phyloP scores from a whole-genome alignment of 1,140 invertebrate species.

The Drosophila ironensis region DNA sequence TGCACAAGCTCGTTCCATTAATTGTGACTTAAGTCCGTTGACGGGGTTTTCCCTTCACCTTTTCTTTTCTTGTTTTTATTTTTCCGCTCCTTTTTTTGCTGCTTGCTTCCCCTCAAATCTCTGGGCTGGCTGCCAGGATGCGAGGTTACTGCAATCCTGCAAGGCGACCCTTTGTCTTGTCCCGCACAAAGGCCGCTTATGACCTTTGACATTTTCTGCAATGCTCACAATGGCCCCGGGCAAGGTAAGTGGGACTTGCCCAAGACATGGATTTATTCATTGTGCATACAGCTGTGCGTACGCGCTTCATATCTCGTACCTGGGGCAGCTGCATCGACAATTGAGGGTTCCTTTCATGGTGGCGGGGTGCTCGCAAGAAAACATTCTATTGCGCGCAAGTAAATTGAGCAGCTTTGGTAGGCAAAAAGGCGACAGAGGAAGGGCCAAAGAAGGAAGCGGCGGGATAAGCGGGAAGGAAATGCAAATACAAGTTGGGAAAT shows the following conservation, averaged over 20 bases:
- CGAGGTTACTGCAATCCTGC: background rate
- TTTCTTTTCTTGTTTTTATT: background rate
- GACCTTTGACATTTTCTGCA: slow-evolving; percentile 72
- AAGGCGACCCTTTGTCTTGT: slow-evolving; percentile 35
- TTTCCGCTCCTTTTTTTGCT: slow-evolving; percentile 5
- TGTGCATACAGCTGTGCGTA: slow-evolving; percentile 19
- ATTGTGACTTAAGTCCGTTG: slow-evolving; percentile 47
- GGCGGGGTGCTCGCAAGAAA: slow-evolving; percentile 26
- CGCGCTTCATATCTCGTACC: slow-evolving; percentile 32
- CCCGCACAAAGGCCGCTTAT: slow-evolving; percentile 50
- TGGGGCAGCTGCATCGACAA: slow-evolving; percentile 57
- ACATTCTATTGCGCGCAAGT: slow-evolving; percentile 35
- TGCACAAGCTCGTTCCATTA: slow-evolving; percentile 45
- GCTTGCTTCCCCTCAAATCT: slow-evolving; percentile 30
- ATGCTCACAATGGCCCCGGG: slow-evolving; percentile 43
- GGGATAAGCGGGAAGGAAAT: slow-evolving; percentile 19
- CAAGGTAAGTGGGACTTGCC: slow-evolving; percentile 39
- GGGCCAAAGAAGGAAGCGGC: background rate
- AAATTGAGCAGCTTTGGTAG: slow-evolving; percentile 49
- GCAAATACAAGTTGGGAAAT: slow-evolving; percentile 28
- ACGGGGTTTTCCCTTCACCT: slow-evolving; percentile 34
- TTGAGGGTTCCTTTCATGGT: slow-evolving; percentile 32
- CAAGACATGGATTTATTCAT: slow-evolving; percentile 40
- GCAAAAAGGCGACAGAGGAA: slow-evolving; percentile 10
- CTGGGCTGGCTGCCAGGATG: slow-evolving; percentile 17